Evolutionary conservation across 2,888 invertebrate genomes (phyloP), one percentile per base, ranked within the genome.

Genomic region (Scaptomyza tumidula): DNA sequence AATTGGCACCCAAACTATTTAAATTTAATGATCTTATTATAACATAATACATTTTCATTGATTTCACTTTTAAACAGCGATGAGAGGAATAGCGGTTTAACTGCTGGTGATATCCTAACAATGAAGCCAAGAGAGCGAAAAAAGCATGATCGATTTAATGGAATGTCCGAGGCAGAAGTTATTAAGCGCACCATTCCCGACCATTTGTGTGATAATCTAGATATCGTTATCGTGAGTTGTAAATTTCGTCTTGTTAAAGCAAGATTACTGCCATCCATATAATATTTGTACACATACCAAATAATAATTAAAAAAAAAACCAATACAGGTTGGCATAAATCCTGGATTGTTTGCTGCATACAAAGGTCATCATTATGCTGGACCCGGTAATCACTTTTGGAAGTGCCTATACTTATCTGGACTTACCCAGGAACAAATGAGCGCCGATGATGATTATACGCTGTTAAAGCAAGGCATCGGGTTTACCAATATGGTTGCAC

Each of bases 341-440:
- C 99, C 99, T 11, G 98, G 99, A 2, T 93, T 98, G 89, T 98
- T 98, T 93, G 98, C 99, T 78, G 99, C 99, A 75, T 98, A 98
- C 93, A 98, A 98, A 93, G 98, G 98, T 3, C 99, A 99, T 93
- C 98, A 99, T 93, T 99, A 99, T 93, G 98, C 99, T 57, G 99
- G 99, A 55, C 98, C 98, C 48, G 99, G 99, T 48, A 99, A 99
- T 93, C 99, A 99, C 93, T 99, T 99, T 93, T 99, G 99, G 99
- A 98, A 98, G 93, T 99, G 98, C 92, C 93, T 99, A 72, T 98
- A 97, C 93, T 93, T 98, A 80, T 97, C 98, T 50, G 98, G 98
- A 7, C 94, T 99, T 63, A 98, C 98, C 14, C 95, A 97, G 66
- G 98, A 98, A 90, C 98, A 98, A 91, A 96, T 99, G 96, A 98